A percentile compares a stretch with the other conserved stretches of the same genome.
phyloP scores from a whole-genome alignment of 2,113 vertebrate species.

The Rhinichthys klamathensis region DNA sequence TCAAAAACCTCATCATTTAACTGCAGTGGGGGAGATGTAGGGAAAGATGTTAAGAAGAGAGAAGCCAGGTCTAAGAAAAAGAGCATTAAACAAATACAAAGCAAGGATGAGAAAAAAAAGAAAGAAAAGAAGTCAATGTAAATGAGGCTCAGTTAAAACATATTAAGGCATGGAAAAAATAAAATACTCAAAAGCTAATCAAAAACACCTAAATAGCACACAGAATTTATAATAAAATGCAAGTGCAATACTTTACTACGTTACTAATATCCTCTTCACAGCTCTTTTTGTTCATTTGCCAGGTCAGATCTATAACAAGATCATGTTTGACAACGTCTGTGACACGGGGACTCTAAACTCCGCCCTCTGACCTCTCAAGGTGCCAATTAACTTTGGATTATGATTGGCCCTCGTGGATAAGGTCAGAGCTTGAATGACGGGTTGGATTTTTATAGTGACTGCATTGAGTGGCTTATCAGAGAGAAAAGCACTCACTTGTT shows the following conservation, averaged over 20 bases:
- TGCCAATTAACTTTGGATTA: conserved; percentile 82
- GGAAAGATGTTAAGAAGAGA: conserved; percentile 69
- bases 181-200: not conserved
- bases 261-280: conserved; percentile 45
- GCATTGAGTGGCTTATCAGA: conserved; percentile 57
- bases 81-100: conserved; percentile 1
- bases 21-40: conserved; percentile 67
- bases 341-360: conserved; percentile 64
- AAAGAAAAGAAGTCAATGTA: not conserved
- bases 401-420: conserved; percentile 66
- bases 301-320: conserved; percentile 69
- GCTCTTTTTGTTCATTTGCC: conserved; percentile 71
- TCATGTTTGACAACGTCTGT: conserved; percentile 76
- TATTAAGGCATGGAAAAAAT: not conserved
- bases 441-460: conserved; percentile 67
- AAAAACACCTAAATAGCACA: not conserved
- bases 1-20: conserved; percentile 69
- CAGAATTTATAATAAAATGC: not conserved
- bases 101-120: conserved; percentile 16
- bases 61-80: conserved; percentile 70
- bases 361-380: conserved; percentile 70
- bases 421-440: conserved; percentile 66
- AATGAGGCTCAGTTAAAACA: not conserved
- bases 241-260: not conserved
- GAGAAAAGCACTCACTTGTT: conserved; percentile 48